phyloP scores from a whole-genome alignment of 2,797 vertebrate species.

The Toxotes lorentzi region DNA sequence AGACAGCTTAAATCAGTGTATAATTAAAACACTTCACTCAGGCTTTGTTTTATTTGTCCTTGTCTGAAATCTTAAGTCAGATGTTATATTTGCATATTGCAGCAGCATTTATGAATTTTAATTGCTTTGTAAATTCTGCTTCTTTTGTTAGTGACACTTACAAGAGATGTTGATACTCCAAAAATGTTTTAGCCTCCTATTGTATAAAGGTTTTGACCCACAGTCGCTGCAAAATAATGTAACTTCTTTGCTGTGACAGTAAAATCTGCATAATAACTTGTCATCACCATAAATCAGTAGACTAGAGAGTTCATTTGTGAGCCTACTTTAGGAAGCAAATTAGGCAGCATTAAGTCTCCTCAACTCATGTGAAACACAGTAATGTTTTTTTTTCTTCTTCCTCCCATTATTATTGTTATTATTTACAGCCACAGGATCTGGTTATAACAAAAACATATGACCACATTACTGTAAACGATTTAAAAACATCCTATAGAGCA shows the following conservation, averaged over 20 bases:
- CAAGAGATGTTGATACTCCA: background rate
- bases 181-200: background rate
- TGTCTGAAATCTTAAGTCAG: slow-evolving; percentile 4
- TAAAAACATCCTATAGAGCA: background rate
- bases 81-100: background rate
- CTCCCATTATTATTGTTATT: background rate
- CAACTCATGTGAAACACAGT: background rate
- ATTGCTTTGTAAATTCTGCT: background rate
- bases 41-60: background rate
- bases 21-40: slow-evolving; percentile 49
- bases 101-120: background rate
- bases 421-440: background rate
- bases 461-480: too few relatives aligned
- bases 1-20: slow-evolving; percentile 16
- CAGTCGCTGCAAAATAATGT: background rate
- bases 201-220: background rate
- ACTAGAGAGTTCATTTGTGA: too few relatives aligned
- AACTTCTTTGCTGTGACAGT: background rate
- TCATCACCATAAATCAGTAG: too few relatives aligned
- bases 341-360: background rate
- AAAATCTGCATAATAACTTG: background rate
- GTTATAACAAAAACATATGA: too few relatives aligned
- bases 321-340: background rate
- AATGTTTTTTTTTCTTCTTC: background rate
- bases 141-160: background rate